Evolutionary conservation across 2,113 vertebrate species (phyloP).

Genomic region (Lynx canadensis): DNA sequence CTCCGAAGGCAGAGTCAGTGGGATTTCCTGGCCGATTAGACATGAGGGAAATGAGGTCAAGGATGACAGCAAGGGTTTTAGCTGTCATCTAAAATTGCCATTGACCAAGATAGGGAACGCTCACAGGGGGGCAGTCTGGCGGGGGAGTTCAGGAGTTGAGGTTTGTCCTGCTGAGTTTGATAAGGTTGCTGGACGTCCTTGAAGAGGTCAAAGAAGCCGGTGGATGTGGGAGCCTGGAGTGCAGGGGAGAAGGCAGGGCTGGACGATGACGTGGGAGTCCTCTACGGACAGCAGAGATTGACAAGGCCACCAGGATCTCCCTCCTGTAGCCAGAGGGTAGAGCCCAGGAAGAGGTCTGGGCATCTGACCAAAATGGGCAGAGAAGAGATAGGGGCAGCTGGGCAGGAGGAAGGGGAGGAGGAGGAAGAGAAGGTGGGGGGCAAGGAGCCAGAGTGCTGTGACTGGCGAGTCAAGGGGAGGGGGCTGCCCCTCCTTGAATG

Average conservation of each 20-base stretch:
- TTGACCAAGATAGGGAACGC: background rate
- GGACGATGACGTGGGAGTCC: background rate
- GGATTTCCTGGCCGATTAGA: background rate
- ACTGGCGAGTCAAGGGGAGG: background rate
- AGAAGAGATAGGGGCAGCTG: too few relatives aligned
- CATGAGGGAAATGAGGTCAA: rapidly evolving
- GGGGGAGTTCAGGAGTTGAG: background rate
- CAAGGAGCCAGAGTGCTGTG: background rate
- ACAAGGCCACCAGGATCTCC: background rate
- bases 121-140: rapidly evolving
- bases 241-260: background rate
- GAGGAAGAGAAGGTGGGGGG: background rate
- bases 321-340: rapidly evolving
- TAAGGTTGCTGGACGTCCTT: background rate
- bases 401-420: rapidly evolving
- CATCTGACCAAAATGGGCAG: background rate
- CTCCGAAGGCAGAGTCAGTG: background rate
- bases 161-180: background rate
- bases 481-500: background rate
- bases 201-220: background rate
- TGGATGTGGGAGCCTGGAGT: background rate
- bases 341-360: too few relatives aligned
- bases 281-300: background rate
- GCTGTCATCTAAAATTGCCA: background rate
- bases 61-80: background rate